Evolutionary conservation across 2,888 invertebrate genomes (phyloP).

Genomic region (Drosophila gaucha): DNA sequence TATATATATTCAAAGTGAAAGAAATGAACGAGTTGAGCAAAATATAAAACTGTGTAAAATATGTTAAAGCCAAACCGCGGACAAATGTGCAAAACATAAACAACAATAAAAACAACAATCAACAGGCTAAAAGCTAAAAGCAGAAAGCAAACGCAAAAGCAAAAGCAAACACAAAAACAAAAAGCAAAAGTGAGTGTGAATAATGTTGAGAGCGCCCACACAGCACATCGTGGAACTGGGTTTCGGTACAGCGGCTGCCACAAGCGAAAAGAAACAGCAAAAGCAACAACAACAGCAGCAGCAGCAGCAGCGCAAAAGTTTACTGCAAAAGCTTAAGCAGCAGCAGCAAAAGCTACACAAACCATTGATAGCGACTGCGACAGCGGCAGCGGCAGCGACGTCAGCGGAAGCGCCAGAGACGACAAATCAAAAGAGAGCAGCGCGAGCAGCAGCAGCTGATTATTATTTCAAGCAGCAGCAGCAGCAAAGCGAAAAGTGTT

Average conservation of each 20-base stretch:
- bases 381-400: constrained; percentile 38
- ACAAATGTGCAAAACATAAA: constrained; percentile 44
- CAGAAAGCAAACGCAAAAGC: constrained; percentile 11
- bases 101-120: constrained; percentile 23
- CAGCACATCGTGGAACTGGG: constrained; percentile 85
- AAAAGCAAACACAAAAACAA: constrained; percentile 57
- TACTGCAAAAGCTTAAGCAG: constrained; percentile 63
- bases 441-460: constrained; percentile 49
- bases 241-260: constrained; percentile 66
- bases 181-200: constrained; percentile 78
- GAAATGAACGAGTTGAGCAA: constrained; percentile 48
- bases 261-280: constrained; percentile 50
- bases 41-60: constrained; percentile 47
- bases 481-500: constrained; percentile 60
- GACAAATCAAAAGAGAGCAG: constrained; percentile 55
- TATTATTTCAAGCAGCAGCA: constrained; percentile 58
- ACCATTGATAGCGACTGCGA: constrained; percentile 33
- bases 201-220: constrained; percentile 86
- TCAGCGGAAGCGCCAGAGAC: constrained; percentile 46
- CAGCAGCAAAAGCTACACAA: constrained; percentile 62
- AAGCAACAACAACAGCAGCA: constrained; percentile 31
- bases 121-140: constrained; percentile 49
- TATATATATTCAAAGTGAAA: constrained; percentile 25
- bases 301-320: constrained; percentile 59
- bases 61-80: constrained; percentile 40